phyloP scores from a whole-genome alignment of 2,888 invertebrate genomes.

The Drosophila peninsularis region DNA sequence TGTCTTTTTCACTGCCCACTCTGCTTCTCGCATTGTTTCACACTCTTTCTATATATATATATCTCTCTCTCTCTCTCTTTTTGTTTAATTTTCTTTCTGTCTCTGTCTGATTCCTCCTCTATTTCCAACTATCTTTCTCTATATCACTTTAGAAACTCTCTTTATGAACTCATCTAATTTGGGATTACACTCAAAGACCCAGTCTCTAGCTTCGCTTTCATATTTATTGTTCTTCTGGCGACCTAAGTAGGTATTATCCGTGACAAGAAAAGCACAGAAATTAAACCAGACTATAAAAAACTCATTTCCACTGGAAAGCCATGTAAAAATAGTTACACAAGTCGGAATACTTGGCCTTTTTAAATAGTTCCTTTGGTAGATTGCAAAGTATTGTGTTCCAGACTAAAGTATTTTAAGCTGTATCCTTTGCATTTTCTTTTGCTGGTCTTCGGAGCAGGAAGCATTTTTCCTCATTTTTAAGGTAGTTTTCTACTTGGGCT shows the following conservation, averaged over 20 bases:
- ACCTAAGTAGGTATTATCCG: neutral
- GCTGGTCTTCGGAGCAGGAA: slow-evolving; percentile 13
- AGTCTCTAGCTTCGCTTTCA: neutral
- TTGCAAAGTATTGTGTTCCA: slow-evolving; percentile 14
- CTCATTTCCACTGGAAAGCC: neutral
- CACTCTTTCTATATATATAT: too few relatives aligned
- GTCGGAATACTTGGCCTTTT: neutral
- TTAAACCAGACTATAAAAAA: neutral
- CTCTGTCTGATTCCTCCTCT: too few relatives aligned
- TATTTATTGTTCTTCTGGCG: neutral
- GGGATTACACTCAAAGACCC: neutral
- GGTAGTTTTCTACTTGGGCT: slow-evolving; percentile 24
- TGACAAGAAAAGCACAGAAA: neutral
- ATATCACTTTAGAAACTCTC: too few relatives aligned
- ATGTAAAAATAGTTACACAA: neutral
- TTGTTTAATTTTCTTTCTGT: too few relatives aligned
- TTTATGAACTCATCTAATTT: too few relatives aligned
- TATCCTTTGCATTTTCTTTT: slow-evolving; percentile 15
- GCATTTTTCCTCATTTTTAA: slow-evolving; percentile 39
- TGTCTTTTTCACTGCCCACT: too few relatives aligned
- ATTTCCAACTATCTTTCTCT: neutral
- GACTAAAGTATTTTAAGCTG: slow-evolving; percentile 12
- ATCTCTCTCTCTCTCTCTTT: too few relatives aligned
- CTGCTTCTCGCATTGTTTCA: too few relatives aligned
- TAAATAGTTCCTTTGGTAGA: slow-evolving; percentile 4